Percentiles rank a stretch among this genome's conserved stretches.
phyloP scores from a whole-genome alignment of 2,797 vertebrate genomes.

The Leucoraja ocellata region DNA sequence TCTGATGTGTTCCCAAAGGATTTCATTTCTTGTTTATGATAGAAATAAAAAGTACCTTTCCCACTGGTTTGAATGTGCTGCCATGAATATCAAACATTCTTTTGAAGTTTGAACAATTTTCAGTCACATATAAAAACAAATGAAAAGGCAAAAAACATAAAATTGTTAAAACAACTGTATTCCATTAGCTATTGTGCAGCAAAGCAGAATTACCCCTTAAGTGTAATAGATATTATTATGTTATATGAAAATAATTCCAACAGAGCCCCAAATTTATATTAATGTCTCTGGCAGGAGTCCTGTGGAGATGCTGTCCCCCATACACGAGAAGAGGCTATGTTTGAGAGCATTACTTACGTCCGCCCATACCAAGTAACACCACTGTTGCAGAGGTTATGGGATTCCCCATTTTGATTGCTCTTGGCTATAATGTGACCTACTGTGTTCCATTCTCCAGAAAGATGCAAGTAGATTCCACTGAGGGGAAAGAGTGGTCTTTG shows the following conservation, averaged over 20 bases:
- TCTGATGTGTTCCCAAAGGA: slow-evolving; percentile 7
- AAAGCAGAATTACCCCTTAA: neutral
- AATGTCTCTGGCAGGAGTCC: neutral
- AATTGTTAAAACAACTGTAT: neutral
- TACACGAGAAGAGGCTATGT: neutral
- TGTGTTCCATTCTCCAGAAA: neutral
- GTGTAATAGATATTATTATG: neutral
- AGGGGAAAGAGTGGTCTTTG: no score
- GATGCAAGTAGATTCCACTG: neutral
- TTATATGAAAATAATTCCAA: no score
- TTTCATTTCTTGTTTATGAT: slow-evolving; percentile 28
- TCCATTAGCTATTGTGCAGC: neutral
- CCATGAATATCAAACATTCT: neutral
- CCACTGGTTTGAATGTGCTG: neutral
- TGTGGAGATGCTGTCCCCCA: neutral
- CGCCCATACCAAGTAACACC: neutral
- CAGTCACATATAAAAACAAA: neutral
- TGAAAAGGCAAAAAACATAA: neutral
- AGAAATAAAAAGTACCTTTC: neutral
- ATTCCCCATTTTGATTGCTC: neutral
- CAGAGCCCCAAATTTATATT: neutral
- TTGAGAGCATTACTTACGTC: neutral
- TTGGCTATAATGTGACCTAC: neutral
- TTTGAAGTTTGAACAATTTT: slow-evolving; percentile 2
- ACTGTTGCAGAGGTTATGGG: neutral